These are phyloP conservation scores for Apeira syringaria DNA, from an alignment of 2,888 invertebrate genomes.

Conservation along the genomic window DNA sequence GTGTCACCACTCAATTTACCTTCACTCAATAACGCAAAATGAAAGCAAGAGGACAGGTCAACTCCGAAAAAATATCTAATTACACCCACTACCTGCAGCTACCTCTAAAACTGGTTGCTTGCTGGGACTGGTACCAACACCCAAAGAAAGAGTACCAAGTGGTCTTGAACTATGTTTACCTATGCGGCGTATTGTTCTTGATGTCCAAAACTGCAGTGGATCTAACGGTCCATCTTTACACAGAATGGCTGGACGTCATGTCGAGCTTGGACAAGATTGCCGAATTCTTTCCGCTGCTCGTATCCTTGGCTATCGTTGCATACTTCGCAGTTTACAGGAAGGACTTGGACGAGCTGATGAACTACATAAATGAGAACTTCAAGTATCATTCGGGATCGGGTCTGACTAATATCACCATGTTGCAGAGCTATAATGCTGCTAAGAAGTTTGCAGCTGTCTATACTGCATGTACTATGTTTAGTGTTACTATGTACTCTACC, in stretches of 20 bases:
- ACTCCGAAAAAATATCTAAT: slow-evolving; percentile 36
- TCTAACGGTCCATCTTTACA: slow-evolving; percentile 53
- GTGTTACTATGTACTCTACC: slow-evolving; percentile 61
- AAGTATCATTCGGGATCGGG: slow-evolving; percentile 66
- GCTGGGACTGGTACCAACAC: slow-evolving; percentile 64
- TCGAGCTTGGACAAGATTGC: slow-evolving; percentile 58
- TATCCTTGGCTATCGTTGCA: slow-evolving; percentile 53
- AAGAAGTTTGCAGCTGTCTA: slow-evolving; percentile 62
- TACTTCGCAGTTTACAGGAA: slow-evolving; percentile 57
- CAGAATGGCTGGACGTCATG: slow-evolving; percentile 64
- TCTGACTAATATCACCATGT: slow-evolving; percentile 70
- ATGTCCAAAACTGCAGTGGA: slow-evolving; percentile 43
- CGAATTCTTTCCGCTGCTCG: slow-evolving; percentile 58
- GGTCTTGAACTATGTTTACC: slow-evolving; percentile 54
- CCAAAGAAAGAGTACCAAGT: slow-evolving; percentile 38
- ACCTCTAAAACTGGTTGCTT: slow-evolving; percentile 60
- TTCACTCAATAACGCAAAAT: slow-evolving; percentile 6
- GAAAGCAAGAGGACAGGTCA: slow-evolving; percentile 10
- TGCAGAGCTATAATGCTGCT: slow-evolving; percentile 51
- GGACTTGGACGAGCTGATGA: slow-evolving; percentile 53
- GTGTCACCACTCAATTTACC: background rate
- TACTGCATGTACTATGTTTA: slow-evolving; percentile 64
- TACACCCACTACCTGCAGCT: slow-evolving; percentile 54
- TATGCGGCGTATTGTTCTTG: slow-evolving; percentile 54
- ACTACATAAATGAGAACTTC: slow-evolving; percentile 61